phyloP scores from a whole-genome alignment of 2,797 vertebrate genomes.

The Syngnathus acus region DNA sequence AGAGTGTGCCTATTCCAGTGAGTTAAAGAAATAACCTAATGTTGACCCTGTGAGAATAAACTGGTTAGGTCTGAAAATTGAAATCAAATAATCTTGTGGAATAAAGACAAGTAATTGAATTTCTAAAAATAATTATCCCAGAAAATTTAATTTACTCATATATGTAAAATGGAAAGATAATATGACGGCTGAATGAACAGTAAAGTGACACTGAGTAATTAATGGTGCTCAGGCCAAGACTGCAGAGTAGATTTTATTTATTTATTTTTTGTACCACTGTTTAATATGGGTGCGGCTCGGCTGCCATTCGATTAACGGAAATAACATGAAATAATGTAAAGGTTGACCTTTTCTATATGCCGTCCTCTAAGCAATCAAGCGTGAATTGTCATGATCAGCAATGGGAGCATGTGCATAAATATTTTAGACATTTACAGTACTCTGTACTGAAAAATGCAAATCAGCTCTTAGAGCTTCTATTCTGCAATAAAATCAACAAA shows the following conservation, averaged over 20 bases:
- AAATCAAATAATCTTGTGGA: background rate
- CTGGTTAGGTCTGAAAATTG: background rate
- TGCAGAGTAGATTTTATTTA: background rate
- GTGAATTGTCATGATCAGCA: background rate
- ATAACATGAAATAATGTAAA: background rate
- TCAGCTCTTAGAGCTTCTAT: background rate
- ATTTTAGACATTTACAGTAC: background rate
- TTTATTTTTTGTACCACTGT: background rate
- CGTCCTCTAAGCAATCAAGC: background rate
- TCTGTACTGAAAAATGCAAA: background rate
- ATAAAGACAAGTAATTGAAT: slow-evolving; percentile 1
- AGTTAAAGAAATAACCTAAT: background rate
- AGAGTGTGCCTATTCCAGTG: background rate
- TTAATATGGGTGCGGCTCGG: background rate
- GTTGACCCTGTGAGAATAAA: slow-evolving; percentile 2
- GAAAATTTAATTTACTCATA: background rate
- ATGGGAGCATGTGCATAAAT: background rate
- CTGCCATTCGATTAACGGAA: background rate
- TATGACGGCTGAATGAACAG: slow-evolving; percentile 3
- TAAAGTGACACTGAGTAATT: slow-evolving; percentile 1
- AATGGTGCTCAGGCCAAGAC: background rate
- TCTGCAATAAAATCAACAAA: background rate
- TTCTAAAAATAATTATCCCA: background rate
- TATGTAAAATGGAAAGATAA: background rate
- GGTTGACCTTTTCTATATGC: background rate